Base-by-base conservation (phyloP, 92 coral and sea anemone genomes). In the Epizoanthus scotinus region DNA sequence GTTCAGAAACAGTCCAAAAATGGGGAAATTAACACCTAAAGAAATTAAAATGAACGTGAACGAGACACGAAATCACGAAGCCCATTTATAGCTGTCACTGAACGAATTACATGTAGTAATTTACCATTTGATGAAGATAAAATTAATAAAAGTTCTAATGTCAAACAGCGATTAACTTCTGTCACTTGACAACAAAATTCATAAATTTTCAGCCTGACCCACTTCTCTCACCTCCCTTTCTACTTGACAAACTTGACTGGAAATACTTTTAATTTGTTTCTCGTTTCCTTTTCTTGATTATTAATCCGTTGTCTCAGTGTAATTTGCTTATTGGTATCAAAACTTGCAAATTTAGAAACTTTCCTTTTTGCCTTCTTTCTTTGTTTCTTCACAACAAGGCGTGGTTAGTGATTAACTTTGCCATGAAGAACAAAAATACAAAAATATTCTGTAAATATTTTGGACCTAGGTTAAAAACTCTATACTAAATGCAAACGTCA, bases 91-190 rank as follows among this genome's bases (percentile, higher is more conserved):
- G 67, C 36, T 58, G 81, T 58, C 14, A 57, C 53, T 34, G 69
- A 40, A 75, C 59, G 40, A 54, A 73, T 36, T 67, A 59, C 42
- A n/a, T 75, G 19, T 68, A 21, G 34, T 24, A 73, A 57, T 55
- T 57, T 73, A 56, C 22, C 55, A n/a, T 31, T 34, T 59, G 36
- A 75, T 75, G 81, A 75, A 75, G 81, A 59, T 75, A 68, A 75
- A 75, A 75, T 75, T 75, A 75, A 75, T 75, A 75, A 75, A 75
- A 59, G 24, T 64, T 29, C 64, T 58, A 54, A n/a, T 75, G 81
- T 57, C 68, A 59, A 58, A 75, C 19, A 59, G 15, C 80, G 27
- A 59, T 5, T 19, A 58, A 22, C n/a, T 58, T 18, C 5, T 75
- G 81, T 75, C 67, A 75, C 59, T 34, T 52, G 34, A 28, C 79